A percentile compares a stretch with the other conserved stretches of the same genome.
phyloP scores from a whole-genome alignment of 2,888 invertebrate species.

The Caenorhabditis sinica region DNA sequence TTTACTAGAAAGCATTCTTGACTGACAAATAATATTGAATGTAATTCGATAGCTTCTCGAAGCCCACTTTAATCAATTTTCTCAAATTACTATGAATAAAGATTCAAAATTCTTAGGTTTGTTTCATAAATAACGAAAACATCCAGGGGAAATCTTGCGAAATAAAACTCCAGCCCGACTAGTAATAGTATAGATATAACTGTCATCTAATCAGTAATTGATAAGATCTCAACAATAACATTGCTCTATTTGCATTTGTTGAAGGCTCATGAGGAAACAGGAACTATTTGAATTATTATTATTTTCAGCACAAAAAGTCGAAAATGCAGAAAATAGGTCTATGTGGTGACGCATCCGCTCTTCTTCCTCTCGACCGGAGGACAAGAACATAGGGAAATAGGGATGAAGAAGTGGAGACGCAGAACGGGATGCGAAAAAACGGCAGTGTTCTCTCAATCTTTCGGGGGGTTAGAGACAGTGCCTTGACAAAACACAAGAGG shows the following conservation, averaged over 20 bases:
- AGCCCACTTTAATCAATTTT: background rate
- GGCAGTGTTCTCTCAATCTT: constrained; percentile 33
- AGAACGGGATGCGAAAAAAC: constrained; percentile 22
- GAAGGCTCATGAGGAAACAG: background rate
- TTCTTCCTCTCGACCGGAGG: constrained; percentile 20
- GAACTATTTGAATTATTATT: background rate
- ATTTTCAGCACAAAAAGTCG: background rate
- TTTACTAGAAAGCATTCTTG: background rate
- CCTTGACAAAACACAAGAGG: background rate
- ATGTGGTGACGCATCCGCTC: constrained; percentile 28
- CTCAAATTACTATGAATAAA: background rate
- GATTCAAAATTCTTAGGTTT: background rate
- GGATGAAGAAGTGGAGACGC: constrained; percentile 16
- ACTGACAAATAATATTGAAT: constrained; percentile 1
- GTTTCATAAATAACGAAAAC: background rate
- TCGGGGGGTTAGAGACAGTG: constrained; percentile 23
- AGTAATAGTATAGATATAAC: no score
- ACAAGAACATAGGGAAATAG: constrained; percentile 9
- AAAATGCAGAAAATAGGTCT: background rate
- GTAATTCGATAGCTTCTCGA: background rate
- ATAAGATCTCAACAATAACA: no score
- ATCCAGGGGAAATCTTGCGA: background rate
- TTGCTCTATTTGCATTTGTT: no score
- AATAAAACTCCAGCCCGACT: background rate
- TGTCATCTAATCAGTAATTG: no score